Evolutionary conservation across 2,797 vertebrate genomes (phyloP).

Genomic region (Eulemur rubriventer): DNA sequence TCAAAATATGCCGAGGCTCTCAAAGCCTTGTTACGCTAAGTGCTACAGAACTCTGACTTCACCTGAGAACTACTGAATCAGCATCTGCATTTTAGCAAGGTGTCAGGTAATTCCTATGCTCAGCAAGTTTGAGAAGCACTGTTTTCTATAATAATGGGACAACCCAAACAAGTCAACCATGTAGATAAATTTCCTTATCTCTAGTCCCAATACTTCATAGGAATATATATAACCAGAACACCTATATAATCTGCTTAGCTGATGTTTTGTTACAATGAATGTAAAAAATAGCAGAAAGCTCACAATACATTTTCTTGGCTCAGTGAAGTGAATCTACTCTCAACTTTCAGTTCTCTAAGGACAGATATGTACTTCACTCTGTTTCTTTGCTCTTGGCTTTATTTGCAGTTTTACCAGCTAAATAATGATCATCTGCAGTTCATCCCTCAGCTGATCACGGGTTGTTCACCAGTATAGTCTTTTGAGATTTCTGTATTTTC

Average conservation of each 20-base stretch:
- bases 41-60: background rate
- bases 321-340: background rate
- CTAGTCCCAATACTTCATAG: background rate
- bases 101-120: background rate
- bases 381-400: background rate
- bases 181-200: background rate
- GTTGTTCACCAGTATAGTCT: background rate
- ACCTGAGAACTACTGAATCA: background rate
- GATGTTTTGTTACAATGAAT: background rate
- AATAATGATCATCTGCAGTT: background rate
- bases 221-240: background rate
- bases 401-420: background rate
- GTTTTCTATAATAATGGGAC: background rate
- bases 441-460: background rate
- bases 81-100: background rate
- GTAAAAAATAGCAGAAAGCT: background rate
- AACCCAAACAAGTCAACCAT: background rate
- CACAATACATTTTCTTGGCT: background rate
- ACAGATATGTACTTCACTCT: background rate
- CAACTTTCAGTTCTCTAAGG: background rate
- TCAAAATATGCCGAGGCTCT: background rate
- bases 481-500: background rate
- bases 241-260: background rate
- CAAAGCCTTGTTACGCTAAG: background rate
- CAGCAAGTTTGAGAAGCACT: background rate